phyloP scores from a whole-genome alignment of 2,888 invertebrate genomes.

The Ptychoptera albimana region DNA sequence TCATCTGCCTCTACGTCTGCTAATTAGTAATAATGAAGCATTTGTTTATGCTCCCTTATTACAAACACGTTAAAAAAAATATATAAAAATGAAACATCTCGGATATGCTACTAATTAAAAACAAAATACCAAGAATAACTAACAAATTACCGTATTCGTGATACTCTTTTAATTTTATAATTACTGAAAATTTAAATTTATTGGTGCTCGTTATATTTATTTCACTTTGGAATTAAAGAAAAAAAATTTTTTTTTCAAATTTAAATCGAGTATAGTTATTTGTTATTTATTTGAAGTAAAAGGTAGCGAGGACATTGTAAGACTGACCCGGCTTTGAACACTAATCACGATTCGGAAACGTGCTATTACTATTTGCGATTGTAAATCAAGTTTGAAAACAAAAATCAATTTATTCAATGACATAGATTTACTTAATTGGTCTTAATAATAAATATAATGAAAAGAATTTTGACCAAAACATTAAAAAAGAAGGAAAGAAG shows the following conservation, averaged over 20 bases:
- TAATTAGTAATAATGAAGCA: constrained; percentile 5
- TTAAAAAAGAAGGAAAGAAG: background rate
- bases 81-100: background rate
- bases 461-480: background rate
- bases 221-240: background rate
- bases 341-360: background rate
- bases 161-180: no score
- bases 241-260: background rate
- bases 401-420: background rate
- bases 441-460: background rate
- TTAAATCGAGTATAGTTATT: background rate
- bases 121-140: background rate
- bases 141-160: background rate
- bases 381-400: constrained; percentile 2
- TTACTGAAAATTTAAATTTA: background rate
- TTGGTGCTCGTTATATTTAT: background rate
- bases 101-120: no score
- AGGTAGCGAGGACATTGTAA: constrained; percentile 7
- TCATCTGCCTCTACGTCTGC: constrained; percentile 7
- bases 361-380: constrained; percentile 3
- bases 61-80: background rate
- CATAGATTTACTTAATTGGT: background rate
- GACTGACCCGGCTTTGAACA: constrained; percentile 13
- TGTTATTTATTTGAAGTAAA: constrained; percentile 2
- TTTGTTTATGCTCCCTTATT: background rate